phyloP scores from a whole-genome alignment of 1,140 invertebrate species.

The Calephelis virginiensis region DNA sequence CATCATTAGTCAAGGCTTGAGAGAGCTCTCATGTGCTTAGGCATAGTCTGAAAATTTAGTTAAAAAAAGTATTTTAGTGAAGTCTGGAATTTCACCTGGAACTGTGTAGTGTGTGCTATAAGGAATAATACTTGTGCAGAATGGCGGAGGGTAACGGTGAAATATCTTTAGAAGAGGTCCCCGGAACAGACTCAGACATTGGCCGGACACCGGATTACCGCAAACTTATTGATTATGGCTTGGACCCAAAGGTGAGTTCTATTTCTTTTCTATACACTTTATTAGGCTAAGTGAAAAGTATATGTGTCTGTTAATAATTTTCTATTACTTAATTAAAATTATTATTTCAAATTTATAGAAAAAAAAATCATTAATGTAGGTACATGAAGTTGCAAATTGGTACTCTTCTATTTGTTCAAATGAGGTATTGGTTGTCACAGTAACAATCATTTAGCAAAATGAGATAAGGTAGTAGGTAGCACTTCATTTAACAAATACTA shows the following conservation, averaged over 20 bases:
- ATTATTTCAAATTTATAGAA: no score
- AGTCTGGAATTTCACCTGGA: constrained; percentile 27
- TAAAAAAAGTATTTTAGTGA: constrained; percentile 26
- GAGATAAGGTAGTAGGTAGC: constrained; percentile 1
- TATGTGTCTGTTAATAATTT: no score
- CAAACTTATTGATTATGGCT: constrained; percentile 94
- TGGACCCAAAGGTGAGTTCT: constrained; percentile 89
- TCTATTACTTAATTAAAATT: no score
- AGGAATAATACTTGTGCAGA: constrained; percentile 78
- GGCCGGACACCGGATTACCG: constrained; percentile 91
- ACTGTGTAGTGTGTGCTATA: constrained; percentile 66
- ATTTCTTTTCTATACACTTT: background rate
- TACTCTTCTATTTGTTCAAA: no score
- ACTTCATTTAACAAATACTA: constrained; percentile 1
- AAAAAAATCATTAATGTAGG: no score
- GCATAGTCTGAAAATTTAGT: constrained; percentile 34
- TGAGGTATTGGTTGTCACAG: no score
- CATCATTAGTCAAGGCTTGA: constrained; percentile 55
- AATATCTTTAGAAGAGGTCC: constrained; percentile 88
- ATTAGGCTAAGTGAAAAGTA: no score
- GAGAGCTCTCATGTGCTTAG: constrained; percentile 39
- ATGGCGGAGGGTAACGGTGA: constrained; percentile 96
- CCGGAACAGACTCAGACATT: constrained; percentile 85
- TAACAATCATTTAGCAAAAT: background rate
- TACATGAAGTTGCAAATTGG: no score